phyloP scores from a whole-genome alignment of 2,113 vertebrate genomes.

The Phylloscopus trochilus region DNA sequence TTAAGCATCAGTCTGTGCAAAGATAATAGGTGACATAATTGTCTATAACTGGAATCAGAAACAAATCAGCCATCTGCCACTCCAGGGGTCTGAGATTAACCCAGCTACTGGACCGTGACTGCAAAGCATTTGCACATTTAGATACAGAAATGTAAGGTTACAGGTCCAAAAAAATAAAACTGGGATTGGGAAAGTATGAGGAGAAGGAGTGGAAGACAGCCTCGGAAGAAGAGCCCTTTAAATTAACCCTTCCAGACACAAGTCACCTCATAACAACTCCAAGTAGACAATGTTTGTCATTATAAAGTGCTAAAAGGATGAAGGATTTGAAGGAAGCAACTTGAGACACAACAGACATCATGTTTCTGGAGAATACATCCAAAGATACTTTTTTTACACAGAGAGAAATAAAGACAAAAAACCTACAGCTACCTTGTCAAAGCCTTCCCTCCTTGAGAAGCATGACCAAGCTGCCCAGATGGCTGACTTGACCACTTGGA shows the following conservation, averaged over 20 bases:
- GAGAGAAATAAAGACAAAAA: neutral
- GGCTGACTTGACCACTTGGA: neutral
- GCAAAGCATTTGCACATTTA: constrained; percentile 35
- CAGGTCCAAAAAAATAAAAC: neutral
- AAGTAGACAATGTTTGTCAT: neutral
- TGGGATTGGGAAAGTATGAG: neutral
- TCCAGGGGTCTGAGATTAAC: constrained; percentile 50
- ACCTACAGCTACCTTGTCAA: neutral
- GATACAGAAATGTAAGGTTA: constrained; percentile 33
- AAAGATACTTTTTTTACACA: neutral
- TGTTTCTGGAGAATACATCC: neutral
- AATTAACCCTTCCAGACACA: neutral
- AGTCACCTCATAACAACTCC: neutral
- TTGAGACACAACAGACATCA: neutral
- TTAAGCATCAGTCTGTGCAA: constrained; percentile 5
- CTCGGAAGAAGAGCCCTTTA: neutral
- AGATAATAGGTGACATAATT: constrained; percentile 47
- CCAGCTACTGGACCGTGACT: constrained; percentile 27
- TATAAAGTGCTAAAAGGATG: neutral
- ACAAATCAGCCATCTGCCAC: constrained; percentile 58
- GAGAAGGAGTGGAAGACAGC: neutral
- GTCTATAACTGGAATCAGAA: constrained; percentile 45
- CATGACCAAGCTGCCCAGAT: neutral
- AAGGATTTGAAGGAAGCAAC: neutral
- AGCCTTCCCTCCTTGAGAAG: neutral